Conservation (phyloP, 2,888 invertebrate species). For the Cloeon dipterum region DNA sequence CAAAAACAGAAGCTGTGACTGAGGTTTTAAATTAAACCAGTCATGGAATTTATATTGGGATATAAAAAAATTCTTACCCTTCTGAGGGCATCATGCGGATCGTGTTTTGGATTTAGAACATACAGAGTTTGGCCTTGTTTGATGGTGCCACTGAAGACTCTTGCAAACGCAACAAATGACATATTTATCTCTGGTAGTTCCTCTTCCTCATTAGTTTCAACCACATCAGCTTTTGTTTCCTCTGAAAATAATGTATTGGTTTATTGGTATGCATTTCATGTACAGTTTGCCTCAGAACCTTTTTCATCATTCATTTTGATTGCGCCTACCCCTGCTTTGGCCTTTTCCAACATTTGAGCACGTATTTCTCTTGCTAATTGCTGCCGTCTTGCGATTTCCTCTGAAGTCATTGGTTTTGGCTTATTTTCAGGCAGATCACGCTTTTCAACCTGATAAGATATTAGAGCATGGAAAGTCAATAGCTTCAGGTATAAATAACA, state of each 20-base stretch:
- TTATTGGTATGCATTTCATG: no score
- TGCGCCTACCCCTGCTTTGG: not conserved
- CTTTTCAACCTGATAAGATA: constrained; percentile 26
- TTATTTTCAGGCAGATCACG: constrained; percentile 55
- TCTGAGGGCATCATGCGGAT: constrained; percentile 27
- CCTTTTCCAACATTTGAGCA: constrained; percentile 26
- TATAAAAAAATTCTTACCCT: constrained; percentile 9
- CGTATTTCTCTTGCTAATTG: constrained; percentile 41
- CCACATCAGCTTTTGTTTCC: not conserved
- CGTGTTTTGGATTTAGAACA: constrained; percentile 71
- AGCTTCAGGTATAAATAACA: not conserved
- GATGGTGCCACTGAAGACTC: constrained; percentile 76
- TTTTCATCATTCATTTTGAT: no score
- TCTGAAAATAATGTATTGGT: no score
- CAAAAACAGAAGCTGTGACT: not conserved
- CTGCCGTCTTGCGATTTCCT: constrained; percentile 44
- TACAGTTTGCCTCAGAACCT: no score
- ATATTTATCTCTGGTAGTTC: constrained; percentile 24
- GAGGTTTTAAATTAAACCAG: not conserved
- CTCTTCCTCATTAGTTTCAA: not conserved
- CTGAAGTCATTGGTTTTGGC: constrained; percentile 46
- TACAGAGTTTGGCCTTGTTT: constrained; percentile 52
- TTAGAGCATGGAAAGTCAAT: not conserved
- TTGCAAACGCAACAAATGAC: constrained; percentile 73
- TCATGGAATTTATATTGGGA: no score